Conservation (phyloP, 2,113 vertebrate genomes). For the Chamaetylas fuelleborni region DNA sequence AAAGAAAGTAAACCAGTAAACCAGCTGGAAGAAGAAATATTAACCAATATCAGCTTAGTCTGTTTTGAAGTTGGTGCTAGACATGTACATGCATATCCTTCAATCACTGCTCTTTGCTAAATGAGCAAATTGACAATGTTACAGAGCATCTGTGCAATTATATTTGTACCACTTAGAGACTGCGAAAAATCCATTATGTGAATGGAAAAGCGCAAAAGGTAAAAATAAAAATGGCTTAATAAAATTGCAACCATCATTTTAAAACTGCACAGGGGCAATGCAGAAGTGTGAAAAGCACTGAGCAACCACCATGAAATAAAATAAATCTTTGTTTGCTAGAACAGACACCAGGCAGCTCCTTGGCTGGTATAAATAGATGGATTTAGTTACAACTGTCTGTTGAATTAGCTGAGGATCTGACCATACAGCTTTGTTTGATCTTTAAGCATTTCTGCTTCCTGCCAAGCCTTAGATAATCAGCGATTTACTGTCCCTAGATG, state of each 20-base stretch:
- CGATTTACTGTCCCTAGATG: background rate
- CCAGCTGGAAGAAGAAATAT: background rate
- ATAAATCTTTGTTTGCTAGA: background rate
- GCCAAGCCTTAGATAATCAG: background rate
- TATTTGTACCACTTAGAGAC: background rate
- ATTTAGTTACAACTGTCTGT: background rate
- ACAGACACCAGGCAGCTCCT: background rate
- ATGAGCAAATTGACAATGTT: background rate
- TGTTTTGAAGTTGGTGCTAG: background rate
- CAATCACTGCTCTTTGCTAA: background rate
- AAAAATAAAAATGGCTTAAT: slow-evolving; percentile 8
- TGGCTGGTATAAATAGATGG: background rate
- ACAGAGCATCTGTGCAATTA: background rate
- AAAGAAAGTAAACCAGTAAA: background rate
- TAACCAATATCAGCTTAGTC: background rate
- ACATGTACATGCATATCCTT: background rate
- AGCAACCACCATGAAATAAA: background rate
- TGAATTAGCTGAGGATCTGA: background rate
- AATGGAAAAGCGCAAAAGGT: background rate
- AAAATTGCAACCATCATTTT: background rate
- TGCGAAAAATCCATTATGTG: background rate
- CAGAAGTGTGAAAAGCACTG: background rate
- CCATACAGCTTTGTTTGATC: background rate
- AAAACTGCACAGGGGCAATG: background rate
- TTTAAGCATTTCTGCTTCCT: background rate